phyloP scores from a whole-genome alignment of 2,888 invertebrate species.

The Boloria selene region DNA sequence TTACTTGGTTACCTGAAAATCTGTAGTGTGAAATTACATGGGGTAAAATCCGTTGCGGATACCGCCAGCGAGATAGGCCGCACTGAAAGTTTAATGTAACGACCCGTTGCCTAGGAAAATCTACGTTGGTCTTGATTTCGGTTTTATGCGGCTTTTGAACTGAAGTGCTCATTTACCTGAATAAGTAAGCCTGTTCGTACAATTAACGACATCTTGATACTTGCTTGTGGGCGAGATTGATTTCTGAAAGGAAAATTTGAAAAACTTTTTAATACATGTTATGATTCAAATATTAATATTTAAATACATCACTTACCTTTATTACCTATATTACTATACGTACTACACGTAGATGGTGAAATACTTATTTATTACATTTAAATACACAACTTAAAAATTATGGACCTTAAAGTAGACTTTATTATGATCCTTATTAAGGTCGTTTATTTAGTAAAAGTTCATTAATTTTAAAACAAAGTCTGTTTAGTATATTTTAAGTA shows the following conservation, averaged over 20 bases:
- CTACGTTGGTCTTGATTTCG: conserved; percentile 61
- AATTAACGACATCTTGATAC: conserved; percentile 34
- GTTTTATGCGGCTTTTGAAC: conserved; percentile 61
- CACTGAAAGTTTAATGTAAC: conserved; percentile 70
- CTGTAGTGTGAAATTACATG: conserved; percentile 64
- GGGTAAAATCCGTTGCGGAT: conserved; percentile 57
- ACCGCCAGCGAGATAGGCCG: conserved; percentile 52
- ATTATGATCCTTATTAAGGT: too few relatives aligned
- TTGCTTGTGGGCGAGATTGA: conserved; percentile 12
- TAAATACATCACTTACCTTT: neutral
- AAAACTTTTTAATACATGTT: neutral
- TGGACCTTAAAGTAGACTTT: too few relatives aligned
- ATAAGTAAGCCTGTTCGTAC: conserved; percentile 50
- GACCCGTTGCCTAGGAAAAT: conserved; percentile 61
- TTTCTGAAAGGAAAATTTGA: conserved; percentile 26
- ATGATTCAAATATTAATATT: neutral
- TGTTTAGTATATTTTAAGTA: too few relatives aligned
- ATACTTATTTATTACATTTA: too few relatives aligned
- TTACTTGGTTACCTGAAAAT: conserved; percentile 54
- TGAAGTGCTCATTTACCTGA: conserved; percentile 60
- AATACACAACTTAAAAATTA: too few relatives aligned
- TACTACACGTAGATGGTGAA: too few relatives aligned
- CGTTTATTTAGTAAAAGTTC: too few relatives aligned
- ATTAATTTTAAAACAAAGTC: too few relatives aligned
- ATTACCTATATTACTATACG: too few relatives aligned